Base-by-base conservation (phyloP, 2,113 vertebrate genomes). In the Hystrix cristata region DNA sequence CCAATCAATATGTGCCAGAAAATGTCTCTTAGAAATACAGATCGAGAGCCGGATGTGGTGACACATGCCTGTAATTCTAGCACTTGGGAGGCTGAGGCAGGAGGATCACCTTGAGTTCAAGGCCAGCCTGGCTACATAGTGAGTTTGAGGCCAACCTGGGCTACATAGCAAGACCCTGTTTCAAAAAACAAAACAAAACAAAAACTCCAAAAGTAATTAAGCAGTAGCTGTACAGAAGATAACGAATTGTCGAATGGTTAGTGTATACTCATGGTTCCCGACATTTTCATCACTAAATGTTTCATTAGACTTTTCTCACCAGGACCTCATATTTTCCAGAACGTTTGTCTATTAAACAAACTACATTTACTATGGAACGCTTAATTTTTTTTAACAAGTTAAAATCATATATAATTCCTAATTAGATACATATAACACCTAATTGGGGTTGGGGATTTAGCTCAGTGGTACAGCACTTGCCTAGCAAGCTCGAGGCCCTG, bases 11-110 rank as follows among this genome's bases (percentile, higher is more conserved):
- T 31, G 27, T 72, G n/a, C 53, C 64, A 78, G 59, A 93, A 94
- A 93, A 86, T 84, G 15, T 14, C 27, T 86, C 34, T 82, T 96
- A 78, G 94, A 90, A 83, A 94, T 95, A 38, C 13, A 84, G 57
- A 74, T 57, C 76, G 38, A 85, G 46, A 5, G 7, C 11, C 5
- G 5, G 23, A 5, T 27, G 23, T 76, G 43, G 34, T 76, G 23
- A 46, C 6, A 13, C 46, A 29, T 48, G 46, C 25, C 43, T 27
- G 29, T 51, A 51, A 51, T 29, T 27, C 46, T 27, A 51, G 43
- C 43, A 74, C 5, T 27, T 11, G 6, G 46, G 27, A 51, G 25
- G 46, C 74, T 51, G 46, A 78, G 27, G 74, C 46, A 51, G 13
- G 74, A 78, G 25, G 74, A 78, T 16, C 27, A 29, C 46, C 14